Conservation (phyloP, 2,113 vertebrate species). For the Glaucidium brasilianum region DNA sequence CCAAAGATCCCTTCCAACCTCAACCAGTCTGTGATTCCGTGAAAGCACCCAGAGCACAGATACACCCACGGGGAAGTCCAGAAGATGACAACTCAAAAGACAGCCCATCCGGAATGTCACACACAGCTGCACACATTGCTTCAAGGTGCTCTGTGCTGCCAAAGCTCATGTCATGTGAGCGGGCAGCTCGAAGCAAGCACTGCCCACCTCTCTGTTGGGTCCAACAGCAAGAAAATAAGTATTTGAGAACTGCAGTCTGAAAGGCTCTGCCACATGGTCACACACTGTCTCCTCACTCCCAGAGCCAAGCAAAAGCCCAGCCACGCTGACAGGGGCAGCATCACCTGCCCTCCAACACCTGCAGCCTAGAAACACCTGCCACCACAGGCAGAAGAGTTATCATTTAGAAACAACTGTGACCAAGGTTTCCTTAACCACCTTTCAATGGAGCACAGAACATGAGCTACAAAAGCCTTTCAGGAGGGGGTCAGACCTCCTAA, state of each 20-base stretch:
- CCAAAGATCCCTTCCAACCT: not conserved
- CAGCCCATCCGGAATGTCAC: not conserved
- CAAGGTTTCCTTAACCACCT: not conserved
- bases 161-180: accelerated
- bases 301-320: not conserved
- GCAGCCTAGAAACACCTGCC: not conserved
- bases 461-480: not conserved
- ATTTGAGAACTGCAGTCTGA: not conserved
- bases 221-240: not conserved
- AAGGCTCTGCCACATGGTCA: not conserved
- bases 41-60: not conserved
- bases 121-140: not conserved
- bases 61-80: not conserved
- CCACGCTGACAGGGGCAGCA: accelerated
- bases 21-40: not conserved
- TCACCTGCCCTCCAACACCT: not conserved
- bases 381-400: not conserved
- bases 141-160: not conserved
- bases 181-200: not conserved
- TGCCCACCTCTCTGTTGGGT: accelerated
- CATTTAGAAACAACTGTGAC: not conserved
- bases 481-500: not conserved
- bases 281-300: accelerated
- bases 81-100: not conserved
- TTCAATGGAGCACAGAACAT: not conserved